Evolutionary conservation across 2,113 vertebrate genomes (phyloP), one percentile per base, ranked within the genome.

Genomic region (Sceloporus tristichus): DNA sequence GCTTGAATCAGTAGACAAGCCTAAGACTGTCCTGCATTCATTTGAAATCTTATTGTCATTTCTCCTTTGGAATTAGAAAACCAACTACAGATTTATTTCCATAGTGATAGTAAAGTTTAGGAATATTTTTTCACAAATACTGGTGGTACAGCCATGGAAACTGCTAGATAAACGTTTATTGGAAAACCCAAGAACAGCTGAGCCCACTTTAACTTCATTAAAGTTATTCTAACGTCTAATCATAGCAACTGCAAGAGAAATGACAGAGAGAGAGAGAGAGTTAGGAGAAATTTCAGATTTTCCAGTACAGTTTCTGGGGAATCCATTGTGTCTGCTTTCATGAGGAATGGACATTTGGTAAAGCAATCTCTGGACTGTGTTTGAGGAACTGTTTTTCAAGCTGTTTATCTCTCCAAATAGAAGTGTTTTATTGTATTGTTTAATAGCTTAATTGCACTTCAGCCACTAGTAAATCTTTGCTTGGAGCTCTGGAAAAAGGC

Each of bases 361-460:
- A 34, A 18, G 27, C 14, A 66, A 79, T 56, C 71, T 87, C 27
- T 65, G 73, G 79, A 53, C 21, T 65, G 19, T n/a, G 9, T 82
- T 75, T 65, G 40, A 6, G n/a, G 29, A 65, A 40, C 19, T 65
- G 40, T 25, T 75, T 75, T 87, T 25, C 79, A 78, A 34, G 27
- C 85, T 42, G 38, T 42, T 66, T 76, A 38, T 62, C 86, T 70
- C 56, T 48, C 74, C 62, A 38, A 74, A 75, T 25, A 71, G 66
- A 34, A 82, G 71, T 25, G 70, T 79, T 86, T 87, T 76, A 87
- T 82, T 82, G 65, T 82, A 65, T 87, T 66, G 71, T 66, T 87
- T 87, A 82, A 87, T 82, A 87, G 0, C 34, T 82, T 87, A 75
- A 82, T 82, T 76, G 86, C 42, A 75, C 71, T 87, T 82, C 70